A percentile compares a stretch with the other conserved stretches of the same genome.
These are phyloP conservation scores for Pristionchus arcanus DNA, from an alignment of 2,888 invertebrate species.

Conservation along the genomic window DNA sequence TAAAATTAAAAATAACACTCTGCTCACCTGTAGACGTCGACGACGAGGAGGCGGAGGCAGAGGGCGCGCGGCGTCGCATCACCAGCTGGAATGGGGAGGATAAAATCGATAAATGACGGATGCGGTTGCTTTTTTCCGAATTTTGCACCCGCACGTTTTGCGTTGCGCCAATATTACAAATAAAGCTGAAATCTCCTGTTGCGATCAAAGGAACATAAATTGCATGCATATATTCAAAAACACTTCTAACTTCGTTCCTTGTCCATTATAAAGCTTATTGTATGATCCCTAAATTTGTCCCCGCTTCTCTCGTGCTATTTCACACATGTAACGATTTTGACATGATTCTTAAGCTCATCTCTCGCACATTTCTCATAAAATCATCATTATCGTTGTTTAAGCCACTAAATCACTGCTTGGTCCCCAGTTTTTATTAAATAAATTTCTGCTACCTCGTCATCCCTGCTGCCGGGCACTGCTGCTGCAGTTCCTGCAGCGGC, in stretches of 20 bases:
- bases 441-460: background rate
- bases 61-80: conserved; percentile 23
- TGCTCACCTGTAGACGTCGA: background rate
- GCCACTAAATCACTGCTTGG: background rate
- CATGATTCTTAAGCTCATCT: too few relatives aligned
- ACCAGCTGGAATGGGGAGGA: background rate
- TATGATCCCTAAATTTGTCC: too few relatives aligned
- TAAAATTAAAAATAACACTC: too few relatives aligned
- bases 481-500: background rate
- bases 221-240: too few relatives aligned
- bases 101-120: background rate
- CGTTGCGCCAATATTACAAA: background rate
- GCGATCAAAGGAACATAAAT: too few relatives aligned
- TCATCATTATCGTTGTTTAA: too few relatives aligned
- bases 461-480: background rate
- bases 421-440: background rate
- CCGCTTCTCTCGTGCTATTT: too few relatives aligned
- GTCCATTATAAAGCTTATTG: too few relatives aligned
- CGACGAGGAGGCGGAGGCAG: conserved; percentile 26
- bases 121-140: background rate
- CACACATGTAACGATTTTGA: too few relatives aligned
- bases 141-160: background rate
- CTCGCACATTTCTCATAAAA: too few relatives aligned
- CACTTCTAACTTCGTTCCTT: too few relatives aligned
- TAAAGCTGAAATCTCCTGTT: too few relatives aligned